phyloP scores from a whole-genome alignment of 2,113 vertebrate genomes.

The Thymallus thymallus region DNA sequence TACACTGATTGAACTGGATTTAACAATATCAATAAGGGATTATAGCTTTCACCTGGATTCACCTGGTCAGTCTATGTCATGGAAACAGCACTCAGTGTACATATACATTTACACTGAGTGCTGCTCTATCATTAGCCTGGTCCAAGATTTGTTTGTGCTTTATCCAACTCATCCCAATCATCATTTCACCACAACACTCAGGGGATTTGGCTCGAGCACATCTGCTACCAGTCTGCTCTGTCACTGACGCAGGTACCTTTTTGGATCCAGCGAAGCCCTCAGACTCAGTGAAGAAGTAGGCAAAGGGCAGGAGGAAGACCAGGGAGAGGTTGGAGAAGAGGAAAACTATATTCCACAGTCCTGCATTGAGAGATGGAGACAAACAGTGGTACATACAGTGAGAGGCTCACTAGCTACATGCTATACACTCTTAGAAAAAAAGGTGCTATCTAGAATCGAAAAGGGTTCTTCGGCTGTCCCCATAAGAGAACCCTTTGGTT shows the following conservation, averaged over 20 bases:
- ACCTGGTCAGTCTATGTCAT: no score
- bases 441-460: background rate
- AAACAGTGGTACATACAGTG: background rate
- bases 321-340: slow-evolving; percentile 87
- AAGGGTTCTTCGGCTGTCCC: background rate
- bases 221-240: no score
- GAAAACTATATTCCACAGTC: slow-evolving; percentile 87
- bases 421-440: background rate
- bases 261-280: slow-evolving; percentile 86
- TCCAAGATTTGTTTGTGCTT: no score
- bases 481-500: background rate
- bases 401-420: background rate
- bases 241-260: slow-evolving; percentile 70
- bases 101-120: no score
- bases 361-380: slow-evolving; percentile 51
- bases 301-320: slow-evolving; percentile 87
- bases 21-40: no score
- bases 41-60: no score
- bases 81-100: no score
- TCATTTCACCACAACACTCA: no score
- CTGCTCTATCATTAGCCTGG: no score
- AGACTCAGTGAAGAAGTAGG: slow-evolving; percentile 86
- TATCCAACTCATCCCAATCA: no score
- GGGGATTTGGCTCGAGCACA: no score
- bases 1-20: no score